Evolutionary conservation across 2,113 vertebrate genomes (phyloP).

Genomic region (Pseudolaguvia tuberculata): DNA sequence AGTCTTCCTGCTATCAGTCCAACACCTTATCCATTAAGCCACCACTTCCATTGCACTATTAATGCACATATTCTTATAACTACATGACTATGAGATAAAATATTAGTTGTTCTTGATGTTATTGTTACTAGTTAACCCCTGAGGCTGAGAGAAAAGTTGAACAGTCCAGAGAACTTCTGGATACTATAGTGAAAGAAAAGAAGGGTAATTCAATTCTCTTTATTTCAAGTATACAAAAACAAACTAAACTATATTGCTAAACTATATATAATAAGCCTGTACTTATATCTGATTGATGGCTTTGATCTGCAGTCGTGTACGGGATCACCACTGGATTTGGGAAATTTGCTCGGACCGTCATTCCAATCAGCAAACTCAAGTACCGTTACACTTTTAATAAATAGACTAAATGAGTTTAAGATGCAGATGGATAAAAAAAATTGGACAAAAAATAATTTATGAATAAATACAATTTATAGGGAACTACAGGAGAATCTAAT

Average conservation of each 20-base stretch:
- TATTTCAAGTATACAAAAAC: too few relatives aligned
- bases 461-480: slow-evolving; percentile 63
- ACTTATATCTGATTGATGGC: slow-evolving; percentile 27
- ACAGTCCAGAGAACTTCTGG: slow-evolving; percentile 85
- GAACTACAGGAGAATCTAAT: slow-evolving; percentile 95
- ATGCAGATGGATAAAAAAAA: not conserved
- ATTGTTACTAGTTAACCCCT: slow-evolving; percentile 72
- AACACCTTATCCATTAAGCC: too few relatives aligned
- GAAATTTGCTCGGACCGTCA: slow-evolving; percentile 94
- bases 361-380: slow-evolving; percentile 87
- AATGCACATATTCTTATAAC: too few relatives aligned
- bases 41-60: too few relatives aligned
- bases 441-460: slow-evolving; percentile 4
- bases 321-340: slow-evolving; percentile 98
- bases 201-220: slow-evolving; percentile 67
- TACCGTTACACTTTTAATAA: slow-evolving; percentile 57
- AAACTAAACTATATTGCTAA: too few relatives aligned
- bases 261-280: not conserved
- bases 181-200: slow-evolving; percentile 88
- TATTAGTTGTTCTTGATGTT: not conserved
- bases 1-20: too few relatives aligned
- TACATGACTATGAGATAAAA: too few relatives aligned
- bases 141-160: slow-evolving; percentile 82
- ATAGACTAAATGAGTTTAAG: not conserved
- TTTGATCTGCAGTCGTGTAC: slow-evolving; percentile 82